A percentile compares a stretch with the other conserved stretches of the same genome.
Evolutionary conservation across 2,797 vertebrate genomes (phyloP).

Genomic region (Poeciliopsis paucimaculata): DNA sequence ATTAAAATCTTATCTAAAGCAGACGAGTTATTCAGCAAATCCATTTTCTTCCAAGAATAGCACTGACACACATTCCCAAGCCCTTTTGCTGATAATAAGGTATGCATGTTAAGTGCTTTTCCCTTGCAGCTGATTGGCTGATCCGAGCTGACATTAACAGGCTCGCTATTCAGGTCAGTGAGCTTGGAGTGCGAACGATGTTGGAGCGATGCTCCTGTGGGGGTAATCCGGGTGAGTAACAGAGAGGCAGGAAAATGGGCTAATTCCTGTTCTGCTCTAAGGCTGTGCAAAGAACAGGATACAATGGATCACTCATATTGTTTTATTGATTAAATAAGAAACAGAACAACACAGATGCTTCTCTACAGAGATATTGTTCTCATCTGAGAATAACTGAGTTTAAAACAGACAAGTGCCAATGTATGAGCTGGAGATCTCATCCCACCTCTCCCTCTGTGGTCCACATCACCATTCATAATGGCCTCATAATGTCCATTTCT

Average conservation of each 20-base stretch:
- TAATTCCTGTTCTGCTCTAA: slow-evolving; percentile 7
- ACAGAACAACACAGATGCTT: slow-evolving; percentile 79
- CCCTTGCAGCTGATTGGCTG: slow-evolving; percentile 66
- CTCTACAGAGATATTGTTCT: slow-evolving; percentile 73
- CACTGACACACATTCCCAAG: slow-evolving; percentile 69
- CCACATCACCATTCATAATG: slow-evolving; percentile 58
- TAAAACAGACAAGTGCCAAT: slow-evolving; percentile 61
- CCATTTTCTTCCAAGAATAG: slow-evolving; percentile 65
- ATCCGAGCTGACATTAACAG: slow-evolving; percentile 68
- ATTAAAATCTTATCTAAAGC: slow-evolving; percentile 26
- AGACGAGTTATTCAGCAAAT: slow-evolving; percentile 40
- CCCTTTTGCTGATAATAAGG: slow-evolving; percentile 65
- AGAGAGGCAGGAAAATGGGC: slow-evolving; percentile 1
- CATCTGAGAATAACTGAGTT: slow-evolving; percentile 69
- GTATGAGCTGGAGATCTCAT: slow-evolving; percentile 58
- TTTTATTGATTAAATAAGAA: slow-evolving; percentile 88
- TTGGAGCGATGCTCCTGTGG: slow-evolving; percentile 45
- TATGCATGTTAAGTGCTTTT: slow-evolving; percentile 68
- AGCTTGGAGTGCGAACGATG: slow-evolving; percentile 67
- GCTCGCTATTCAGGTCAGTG: slow-evolving; percentile 79
- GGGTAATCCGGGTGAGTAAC: slow-evolving; percentile 37
- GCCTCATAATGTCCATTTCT: slow-evolving; percentile 46
- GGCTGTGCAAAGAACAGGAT: slow-evolving; percentile 18
- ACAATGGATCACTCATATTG: slow-evolving; percentile 48
- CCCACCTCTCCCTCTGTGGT: slow-evolving; percentile 52